A percentile compares a stretch with the other conserved stretches of the same genome.
phyloP scores from a whole-genome alignment of 1,140 invertebrate genomes.

The Lamellibrachia luymesi region DNA sequence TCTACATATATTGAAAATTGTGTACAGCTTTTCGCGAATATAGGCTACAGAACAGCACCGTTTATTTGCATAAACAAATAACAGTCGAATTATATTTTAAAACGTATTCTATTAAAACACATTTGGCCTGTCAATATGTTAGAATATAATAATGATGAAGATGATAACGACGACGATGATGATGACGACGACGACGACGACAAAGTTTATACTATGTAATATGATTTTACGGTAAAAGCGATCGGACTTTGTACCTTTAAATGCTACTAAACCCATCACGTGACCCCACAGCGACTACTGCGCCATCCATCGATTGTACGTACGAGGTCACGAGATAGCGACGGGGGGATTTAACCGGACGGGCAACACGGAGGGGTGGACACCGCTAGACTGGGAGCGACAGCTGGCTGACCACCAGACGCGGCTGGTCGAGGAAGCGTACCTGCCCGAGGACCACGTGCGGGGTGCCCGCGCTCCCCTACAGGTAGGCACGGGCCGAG shows the following conservation, averaged over 20 bases:
- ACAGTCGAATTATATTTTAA: no score
- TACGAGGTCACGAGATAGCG: neutral
- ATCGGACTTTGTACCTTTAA: neutral
- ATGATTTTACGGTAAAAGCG: no score
- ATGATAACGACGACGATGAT: no score
- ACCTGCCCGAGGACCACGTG: neutral
- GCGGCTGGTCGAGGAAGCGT: neutral
- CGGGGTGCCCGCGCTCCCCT: neutral
- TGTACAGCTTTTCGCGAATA: no score
- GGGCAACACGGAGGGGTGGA: neutral
- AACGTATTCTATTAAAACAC: no score
- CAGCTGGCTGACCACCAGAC: neutral
- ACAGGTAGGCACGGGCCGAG: neutral
- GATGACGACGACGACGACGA: no score
- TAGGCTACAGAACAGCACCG: no score
- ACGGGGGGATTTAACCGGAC: neutral
- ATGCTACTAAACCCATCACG: neutral
- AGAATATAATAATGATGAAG: no score
- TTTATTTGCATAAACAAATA: no score
- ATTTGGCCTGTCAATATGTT: no score
- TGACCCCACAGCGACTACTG: neutral
- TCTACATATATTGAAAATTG: no score
- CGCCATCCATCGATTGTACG: neutral
- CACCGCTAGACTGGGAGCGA: neutral
- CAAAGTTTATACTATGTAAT: no score